Percentiles rank a stretch among this genome's conserved stretches.
Conservation (phyloP, 1,140 invertebrate genomes). For the Helicoverpa armigera region DNA sequence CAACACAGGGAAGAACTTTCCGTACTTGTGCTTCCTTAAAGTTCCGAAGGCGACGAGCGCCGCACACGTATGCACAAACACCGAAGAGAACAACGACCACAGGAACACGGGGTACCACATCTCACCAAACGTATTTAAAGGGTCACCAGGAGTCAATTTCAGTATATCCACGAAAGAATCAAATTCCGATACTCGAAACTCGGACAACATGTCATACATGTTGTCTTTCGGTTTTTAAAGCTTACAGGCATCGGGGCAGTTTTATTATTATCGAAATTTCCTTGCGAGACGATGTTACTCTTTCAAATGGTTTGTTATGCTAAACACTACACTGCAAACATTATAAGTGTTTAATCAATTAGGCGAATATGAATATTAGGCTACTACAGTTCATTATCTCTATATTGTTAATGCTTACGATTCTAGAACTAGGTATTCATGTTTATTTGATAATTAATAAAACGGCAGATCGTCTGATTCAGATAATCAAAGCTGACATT, state of each 20-base stretch:
- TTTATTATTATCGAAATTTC: conserved; percentile 31
- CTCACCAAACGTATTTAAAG: conserved; percentile 91
- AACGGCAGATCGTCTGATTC: conserved; percentile 8
- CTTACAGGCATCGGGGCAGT: conserved; percentile 79
- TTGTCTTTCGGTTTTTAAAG: conserved; percentile 72
- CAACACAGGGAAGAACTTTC: conserved; percentile 96
- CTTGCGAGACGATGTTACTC: conserved; percentile 2
- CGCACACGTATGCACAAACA: conserved; percentile 96
- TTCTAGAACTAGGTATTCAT: conserved; percentile 27
- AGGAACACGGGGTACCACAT: conserved; percentile 99
- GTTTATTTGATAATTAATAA: conserved; percentile 37
- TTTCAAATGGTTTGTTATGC: conserved; percentile 7
- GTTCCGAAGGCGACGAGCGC: conserved; percentile 96
- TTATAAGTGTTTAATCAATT: not conserved
- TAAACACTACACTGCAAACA: not conserved
- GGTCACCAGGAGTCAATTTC: conserved; percentile 87
- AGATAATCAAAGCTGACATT: conserved; percentile 38
- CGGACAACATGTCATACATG: conserved; percentile 88
- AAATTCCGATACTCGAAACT: conserved; percentile 87
- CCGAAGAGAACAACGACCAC: conserved; percentile 97
- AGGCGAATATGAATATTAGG: not conserved
- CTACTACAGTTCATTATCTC: not conserved
- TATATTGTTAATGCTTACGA: conserved; percentile 13
- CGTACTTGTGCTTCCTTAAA: conserved; percentile 96
- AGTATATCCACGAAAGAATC: conserved; percentile 89